phyloP scores from a whole-genome alignment of 2,888 invertebrate species.

The Sympetrum striolatum region DNA sequence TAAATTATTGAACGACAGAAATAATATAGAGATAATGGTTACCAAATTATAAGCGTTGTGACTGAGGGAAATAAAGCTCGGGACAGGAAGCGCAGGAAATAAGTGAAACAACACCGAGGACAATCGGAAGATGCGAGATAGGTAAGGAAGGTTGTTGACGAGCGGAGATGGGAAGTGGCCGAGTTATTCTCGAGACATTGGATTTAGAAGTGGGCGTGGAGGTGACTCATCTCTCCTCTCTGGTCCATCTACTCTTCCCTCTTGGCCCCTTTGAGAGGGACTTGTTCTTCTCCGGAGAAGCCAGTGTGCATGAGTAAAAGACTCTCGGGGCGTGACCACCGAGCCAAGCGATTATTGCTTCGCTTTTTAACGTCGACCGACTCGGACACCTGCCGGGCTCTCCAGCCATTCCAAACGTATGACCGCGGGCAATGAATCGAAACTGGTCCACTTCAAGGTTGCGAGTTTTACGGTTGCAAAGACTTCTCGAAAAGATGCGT shows the following conservation, averaged over 20 bases:
- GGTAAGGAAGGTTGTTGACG: not conserved
- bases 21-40: not conserved
- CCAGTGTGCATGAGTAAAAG: not conserved
- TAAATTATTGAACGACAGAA: too few species aligned
- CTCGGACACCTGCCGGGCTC: conserved; percentile 27
- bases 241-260: not conserved
- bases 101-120: not conserved
- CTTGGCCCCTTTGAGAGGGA: not conserved
- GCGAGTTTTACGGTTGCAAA: not conserved
- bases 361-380: not conserved
- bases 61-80: not conserved
- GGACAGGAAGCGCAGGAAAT: not conserved
- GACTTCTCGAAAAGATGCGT: not conserved
- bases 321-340: not conserved
- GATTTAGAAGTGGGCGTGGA: conserved; percentile 11
- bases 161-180: not conserved
- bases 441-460: not conserved
- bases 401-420: not conserved
- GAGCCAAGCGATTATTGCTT: not conserved
- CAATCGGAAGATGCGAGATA: not conserved
- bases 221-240: not conserved
- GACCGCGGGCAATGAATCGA: conserved; percentile 23
- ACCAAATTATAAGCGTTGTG: not conserved
- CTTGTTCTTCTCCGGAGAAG: not conserved
- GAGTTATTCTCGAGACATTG: conserved; percentile 33